Evolutionary conservation across 2,888 invertebrate genomes (phyloP).

Genomic region (Drosophila seclusa): DNA sequence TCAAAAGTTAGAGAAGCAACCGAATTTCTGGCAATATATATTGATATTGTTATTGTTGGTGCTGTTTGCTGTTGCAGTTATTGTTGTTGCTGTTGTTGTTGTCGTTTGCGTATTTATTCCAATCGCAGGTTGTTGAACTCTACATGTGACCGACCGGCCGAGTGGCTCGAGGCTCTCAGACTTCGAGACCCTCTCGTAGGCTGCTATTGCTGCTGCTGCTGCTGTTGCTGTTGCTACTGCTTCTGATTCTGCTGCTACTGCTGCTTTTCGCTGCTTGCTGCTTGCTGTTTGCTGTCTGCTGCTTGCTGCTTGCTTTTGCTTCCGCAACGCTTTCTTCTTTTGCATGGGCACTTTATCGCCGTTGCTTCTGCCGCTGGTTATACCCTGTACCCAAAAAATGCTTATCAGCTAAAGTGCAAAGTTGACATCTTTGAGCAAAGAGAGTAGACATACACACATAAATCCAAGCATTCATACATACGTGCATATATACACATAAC

Average conservation of each 20-base stretch:
- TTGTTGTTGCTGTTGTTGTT: slow-evolving; percentile 27
- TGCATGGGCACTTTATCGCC: slow-evolving; percentile 39
- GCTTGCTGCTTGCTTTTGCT: slow-evolving; percentile 36
- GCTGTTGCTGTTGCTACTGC: slow-evolving; percentile 2
- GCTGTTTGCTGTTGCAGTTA: slow-evolving; percentile 7
- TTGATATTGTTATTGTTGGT: slow-evolving; percentile 19
- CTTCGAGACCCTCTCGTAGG: slow-evolving; percentile 50
- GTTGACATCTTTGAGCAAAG: background rate
- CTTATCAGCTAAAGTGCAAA: background rate
- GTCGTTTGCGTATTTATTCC: slow-evolving; percentile 44
- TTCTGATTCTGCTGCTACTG: slow-evolving; percentile 1
- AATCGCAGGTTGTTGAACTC: slow-evolving; percentile 74
- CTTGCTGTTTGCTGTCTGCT: slow-evolving; percentile 15
- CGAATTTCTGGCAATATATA: slow-evolving; percentile 40
- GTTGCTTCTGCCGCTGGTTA: slow-evolving; percentile 13
- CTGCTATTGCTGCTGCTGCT: slow-evolving; percentile 30
- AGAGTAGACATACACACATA: background rate
- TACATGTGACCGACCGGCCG: slow-evolving; percentile 74
- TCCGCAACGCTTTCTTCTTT: slow-evolving; percentile 60
- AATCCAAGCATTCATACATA: background rate
- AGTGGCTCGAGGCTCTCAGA: slow-evolving; percentile 70
- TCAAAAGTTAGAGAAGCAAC: slow-evolving; percentile 5
- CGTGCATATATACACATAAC: background rate
- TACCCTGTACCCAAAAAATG: slow-evolving; percentile 14
- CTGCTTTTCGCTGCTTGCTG: slow-evolving; percentile 17